Evolutionary conservation across 2,797 vertebrate genomes (phyloP).

Genomic region (Coregonus sp.): DNA sequence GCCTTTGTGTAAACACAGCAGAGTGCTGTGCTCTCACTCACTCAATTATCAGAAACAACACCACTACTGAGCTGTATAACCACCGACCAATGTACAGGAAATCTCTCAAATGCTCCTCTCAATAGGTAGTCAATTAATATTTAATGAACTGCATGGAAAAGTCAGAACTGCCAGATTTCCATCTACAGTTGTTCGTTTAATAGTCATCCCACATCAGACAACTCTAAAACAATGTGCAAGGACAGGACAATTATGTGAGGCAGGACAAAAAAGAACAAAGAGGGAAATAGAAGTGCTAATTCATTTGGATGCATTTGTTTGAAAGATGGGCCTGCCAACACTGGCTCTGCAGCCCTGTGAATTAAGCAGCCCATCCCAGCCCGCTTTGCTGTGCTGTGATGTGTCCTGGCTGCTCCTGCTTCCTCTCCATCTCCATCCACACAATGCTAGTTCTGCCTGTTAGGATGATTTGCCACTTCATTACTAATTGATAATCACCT

Average conservation of each 20-base stretch:
- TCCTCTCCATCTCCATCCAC: slow-evolving; percentile 30
- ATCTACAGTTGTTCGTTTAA: slow-evolving; percentile 15
- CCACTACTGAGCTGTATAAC: slow-evolving; percentile 2
- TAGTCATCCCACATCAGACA: slow-evolving; percentile 35
- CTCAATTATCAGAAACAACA: slow-evolving; percentile 10
- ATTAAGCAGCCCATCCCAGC: slow-evolving; percentile 27
- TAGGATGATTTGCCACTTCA: slow-evolving; percentile 73
- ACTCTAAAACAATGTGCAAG: slow-evolving; percentile 19
- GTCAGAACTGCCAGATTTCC: slow-evolving; percentile 41
- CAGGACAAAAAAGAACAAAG: background rate
- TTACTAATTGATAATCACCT: slow-evolving; percentile 73
- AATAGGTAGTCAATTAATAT: slow-evolving; percentile 62
- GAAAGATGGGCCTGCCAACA: slow-evolving; percentile 46
- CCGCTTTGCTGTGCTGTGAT: slow-evolving; percentile 11
- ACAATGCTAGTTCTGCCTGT: slow-evolving; percentile 48
- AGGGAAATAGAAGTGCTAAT: background rate
- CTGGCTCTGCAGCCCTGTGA: slow-evolving; percentile 23
- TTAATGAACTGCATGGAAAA: slow-evolving; percentile 52
- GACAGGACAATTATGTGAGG: slow-evolving; percentile 14
- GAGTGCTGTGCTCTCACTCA: background rate
- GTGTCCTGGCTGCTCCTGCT: slow-evolving; percentile 15
- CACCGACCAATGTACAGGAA: background rate
- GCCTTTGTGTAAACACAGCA: background rate
- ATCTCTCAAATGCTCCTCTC: slow-evolving; percentile 13
- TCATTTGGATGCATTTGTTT: slow-evolving; percentile 8